These are phyloP conservation scores for Melinaea menophilus DNA, from an alignment of 2,888 invertebrate species.

Conservation along the genomic window DNA sequence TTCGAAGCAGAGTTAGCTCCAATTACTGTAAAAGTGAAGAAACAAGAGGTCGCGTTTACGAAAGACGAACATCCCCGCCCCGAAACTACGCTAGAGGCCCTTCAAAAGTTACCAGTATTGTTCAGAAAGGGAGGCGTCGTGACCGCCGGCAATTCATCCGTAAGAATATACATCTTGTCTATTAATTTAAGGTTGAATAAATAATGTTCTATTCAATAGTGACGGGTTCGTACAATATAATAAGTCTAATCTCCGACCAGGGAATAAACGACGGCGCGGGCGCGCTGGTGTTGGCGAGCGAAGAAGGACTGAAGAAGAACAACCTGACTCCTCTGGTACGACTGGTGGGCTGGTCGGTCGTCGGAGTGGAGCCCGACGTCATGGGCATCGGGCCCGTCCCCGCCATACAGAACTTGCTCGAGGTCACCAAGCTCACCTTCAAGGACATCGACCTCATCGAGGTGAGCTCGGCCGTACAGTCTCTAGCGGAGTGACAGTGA, in stretches of 20 bases:
- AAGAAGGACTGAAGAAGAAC: slow-evolving; percentile 85
- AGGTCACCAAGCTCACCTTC: slow-evolving; percentile 85
- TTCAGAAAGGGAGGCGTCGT: slow-evolving; percentile 97
- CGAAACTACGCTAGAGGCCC: slow-evolving; percentile 88
- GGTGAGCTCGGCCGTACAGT: slow-evolving; percentile 65
- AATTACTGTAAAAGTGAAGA: slow-evolving; percentile 83
- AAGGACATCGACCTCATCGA: slow-evolving; percentile 95
- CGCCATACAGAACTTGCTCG: slow-evolving; percentile 91
- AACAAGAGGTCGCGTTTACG: slow-evolving; percentile 84
- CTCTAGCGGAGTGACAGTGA: too few relatives aligned
- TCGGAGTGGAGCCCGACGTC: slow-evolving; percentile 97
- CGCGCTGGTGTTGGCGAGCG: slow-evolving; percentile 92
- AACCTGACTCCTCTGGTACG: slow-evolving; percentile 93
- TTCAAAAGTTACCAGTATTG: slow-evolving; percentile 90
- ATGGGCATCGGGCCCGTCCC: slow-evolving; percentile 99
- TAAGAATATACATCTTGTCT: slow-evolving; percentile 59
- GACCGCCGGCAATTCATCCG: slow-evolving; percentile 96
- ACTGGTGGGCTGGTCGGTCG: slow-evolving; percentile 91
- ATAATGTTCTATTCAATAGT: too few relatives aligned
- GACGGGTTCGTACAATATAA: not conserved
- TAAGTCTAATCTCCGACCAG: slow-evolving; percentile 57
- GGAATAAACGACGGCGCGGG: slow-evolving; percentile 98
- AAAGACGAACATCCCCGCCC: slow-evolving; percentile 97
- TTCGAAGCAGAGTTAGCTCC: slow-evolving; percentile 95
- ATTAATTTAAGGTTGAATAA: too few relatives aligned